Evolutionary conservation across 2,888 invertebrate species (phyloP).

Genomic region (Eupithecia insigniata): DNA sequence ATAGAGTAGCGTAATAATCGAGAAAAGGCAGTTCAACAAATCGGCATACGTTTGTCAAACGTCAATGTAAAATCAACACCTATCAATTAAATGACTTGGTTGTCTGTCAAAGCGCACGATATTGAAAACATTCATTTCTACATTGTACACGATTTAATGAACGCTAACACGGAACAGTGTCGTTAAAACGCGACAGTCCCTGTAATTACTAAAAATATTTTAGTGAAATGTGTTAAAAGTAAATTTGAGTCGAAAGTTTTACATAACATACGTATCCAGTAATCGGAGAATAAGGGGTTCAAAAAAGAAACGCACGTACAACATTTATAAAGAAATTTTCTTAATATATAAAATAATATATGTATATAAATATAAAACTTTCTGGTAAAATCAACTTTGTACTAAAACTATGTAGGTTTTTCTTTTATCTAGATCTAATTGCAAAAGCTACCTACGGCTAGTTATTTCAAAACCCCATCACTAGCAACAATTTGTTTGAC

Average conservation of each 20-base stretch:
- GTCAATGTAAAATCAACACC: slow-evolving; percentile 29
- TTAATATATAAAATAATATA: too few species aligned
- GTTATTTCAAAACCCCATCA: too few species aligned
- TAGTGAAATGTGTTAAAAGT: background rate
- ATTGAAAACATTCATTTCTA: slow-evolving; percentile 40
- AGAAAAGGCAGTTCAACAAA: background rate
- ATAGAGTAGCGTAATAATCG: background rate
- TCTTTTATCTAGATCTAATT: too few species aligned
- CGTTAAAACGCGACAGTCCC: slow-evolving; percentile 30
- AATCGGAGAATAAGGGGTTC: background rate
- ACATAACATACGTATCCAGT: background rate
- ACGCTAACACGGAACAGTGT: slow-evolving; percentile 42
- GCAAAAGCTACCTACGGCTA: too few species aligned
- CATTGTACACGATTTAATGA: slow-evolving; percentile 41
- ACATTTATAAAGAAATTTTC: background rate
- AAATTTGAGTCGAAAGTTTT: background rate
- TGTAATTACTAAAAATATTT: background rate
- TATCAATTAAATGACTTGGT: slow-evolving; percentile 31
- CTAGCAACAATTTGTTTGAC: too few species aligned
- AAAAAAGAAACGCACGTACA: background rate
- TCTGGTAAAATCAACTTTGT: background rate
- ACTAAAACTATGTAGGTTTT: too few species aligned
- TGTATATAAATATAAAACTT: too few species aligned
- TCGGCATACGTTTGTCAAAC: slow-evolving; percentile 5
- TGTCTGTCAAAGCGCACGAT: slow-evolving; percentile 26